phyloP scores from a whole-genome alignment of 2,888 invertebrate genomes.

The Eupithecia centaureata region DNA sequence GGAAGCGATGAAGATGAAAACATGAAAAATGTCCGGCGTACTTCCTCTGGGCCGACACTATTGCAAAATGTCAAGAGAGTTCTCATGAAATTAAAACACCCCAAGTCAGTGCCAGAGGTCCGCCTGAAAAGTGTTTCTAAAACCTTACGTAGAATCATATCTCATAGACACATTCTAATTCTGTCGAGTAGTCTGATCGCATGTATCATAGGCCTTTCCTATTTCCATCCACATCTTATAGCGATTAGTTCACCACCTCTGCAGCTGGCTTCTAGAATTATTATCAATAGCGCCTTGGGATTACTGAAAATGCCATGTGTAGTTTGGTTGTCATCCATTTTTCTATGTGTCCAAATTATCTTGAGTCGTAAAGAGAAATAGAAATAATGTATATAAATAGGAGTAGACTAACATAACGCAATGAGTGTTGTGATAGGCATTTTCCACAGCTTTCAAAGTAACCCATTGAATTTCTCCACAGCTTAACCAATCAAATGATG shows the following conservation, averaged over 20 bases:
- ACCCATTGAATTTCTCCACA: not conserved
- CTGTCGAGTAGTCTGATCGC: not conserved
- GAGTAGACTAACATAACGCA: too few relatives aligned
- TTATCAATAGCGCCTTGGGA: not conserved
- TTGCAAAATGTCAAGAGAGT: not conserved
- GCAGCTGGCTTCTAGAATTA: too few relatives aligned
- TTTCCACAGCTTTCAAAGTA: not conserved
- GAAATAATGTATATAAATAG: not conserved
- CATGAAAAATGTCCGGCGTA: not conserved
- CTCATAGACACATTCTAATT: not conserved
- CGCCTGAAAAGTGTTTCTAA: not conserved
- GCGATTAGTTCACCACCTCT: not conserved
- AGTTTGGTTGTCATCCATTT: not conserved
- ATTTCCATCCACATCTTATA: too few relatives aligned
- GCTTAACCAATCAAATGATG: not conserved
- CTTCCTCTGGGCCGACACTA: not conserved
- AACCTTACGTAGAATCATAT: not conserved
- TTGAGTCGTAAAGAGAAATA: not conserved
- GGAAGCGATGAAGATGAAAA: not conserved
- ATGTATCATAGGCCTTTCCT: not conserved
- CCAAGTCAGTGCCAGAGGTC: not conserved
- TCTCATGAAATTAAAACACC: not conserved
- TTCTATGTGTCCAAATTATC: not conserved
- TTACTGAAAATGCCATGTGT: not conserved
- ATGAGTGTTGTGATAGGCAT: too few relatives aligned